Conservation (phyloP, 2,888 invertebrate genomes). For the Phaonia tiefii region DNA sequence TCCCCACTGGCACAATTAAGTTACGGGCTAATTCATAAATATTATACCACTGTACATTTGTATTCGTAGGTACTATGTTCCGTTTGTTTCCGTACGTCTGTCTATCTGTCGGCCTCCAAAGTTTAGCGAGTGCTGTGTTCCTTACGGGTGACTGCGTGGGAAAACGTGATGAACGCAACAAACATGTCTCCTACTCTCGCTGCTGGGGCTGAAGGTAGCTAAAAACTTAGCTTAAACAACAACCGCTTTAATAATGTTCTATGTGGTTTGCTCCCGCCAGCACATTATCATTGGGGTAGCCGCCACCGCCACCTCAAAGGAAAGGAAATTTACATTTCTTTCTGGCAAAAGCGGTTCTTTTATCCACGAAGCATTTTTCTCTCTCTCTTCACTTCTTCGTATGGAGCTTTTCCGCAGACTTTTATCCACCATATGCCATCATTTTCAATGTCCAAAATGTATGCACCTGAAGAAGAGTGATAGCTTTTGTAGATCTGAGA, state of each 20-base stretch:
- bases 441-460: conserved; percentile 63
- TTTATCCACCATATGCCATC: conserved; percentile 67
- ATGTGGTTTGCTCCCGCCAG: conserved; percentile 11
- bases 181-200: conserved; percentile 45
- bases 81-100: conserved; percentile 8
- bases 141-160: conserved; percentile 69
- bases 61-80: conserved; percentile 15
- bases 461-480: conserved; percentile 67
- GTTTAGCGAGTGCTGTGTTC: conserved; percentile 27
- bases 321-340: conserved; percentile 59
- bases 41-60: too few relatives aligned
- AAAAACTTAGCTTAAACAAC: conserved; percentile 10
- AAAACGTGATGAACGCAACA: conserved; percentile 70
- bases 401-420: conserved; percentile 26
- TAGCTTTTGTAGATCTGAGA: conserved; percentile 64
- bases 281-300: background rate
- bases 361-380: conserved; percentile 8
- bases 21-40: too few relatives aligned
- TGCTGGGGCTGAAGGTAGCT: conserved; percentile 49
- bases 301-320: conserved; percentile 21
- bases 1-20: too few relatives aligned
- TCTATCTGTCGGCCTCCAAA: conserved; percentile 2
- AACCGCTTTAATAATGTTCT: conserved; percentile 17
- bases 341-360: conserved; percentile 44
- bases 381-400: background rate